Evolutionary conservation across 1,140 invertebrate genomes (phyloP).

Genomic region (Heliothis subflexa): DNA sequence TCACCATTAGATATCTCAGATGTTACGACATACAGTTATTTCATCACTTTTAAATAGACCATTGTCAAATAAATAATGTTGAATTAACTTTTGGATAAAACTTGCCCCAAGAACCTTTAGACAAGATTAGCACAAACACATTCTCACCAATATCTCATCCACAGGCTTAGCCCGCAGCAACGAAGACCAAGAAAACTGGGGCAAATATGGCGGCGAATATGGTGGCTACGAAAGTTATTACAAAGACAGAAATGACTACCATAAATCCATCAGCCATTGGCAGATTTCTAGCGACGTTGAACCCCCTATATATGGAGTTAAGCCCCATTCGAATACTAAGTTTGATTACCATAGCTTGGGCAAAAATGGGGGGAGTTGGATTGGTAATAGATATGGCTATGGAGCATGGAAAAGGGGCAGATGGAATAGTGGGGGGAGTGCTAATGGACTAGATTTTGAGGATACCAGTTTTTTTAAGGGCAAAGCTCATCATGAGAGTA

Average conservation of each 20-base stretch:
- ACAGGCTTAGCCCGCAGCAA: conserved; percentile 67
- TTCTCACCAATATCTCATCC: not conserved
- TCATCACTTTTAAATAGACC: no score
- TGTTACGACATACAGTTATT: no score
- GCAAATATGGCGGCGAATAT: conserved; percentile 78
- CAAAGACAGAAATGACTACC: conserved; percentile 75
- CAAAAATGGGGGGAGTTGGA: conserved; percentile 57
- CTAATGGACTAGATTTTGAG: conserved; percentile 60
- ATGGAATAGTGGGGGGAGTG: conserved; percentile 68
- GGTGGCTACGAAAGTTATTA: conserved; percentile 73
- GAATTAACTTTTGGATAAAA: no score
- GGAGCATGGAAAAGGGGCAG: conserved; percentile 67
- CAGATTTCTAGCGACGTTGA: conserved; percentile 56
- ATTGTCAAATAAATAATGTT: no score
- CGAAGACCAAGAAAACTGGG: conserved; percentile 73
- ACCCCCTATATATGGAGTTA: conserved; percentile 61
- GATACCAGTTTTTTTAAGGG: conserved; percentile 57
- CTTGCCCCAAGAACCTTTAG: no score
- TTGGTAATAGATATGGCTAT: conserved; percentile 65
- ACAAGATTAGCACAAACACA: not conserved
- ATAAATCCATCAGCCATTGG: conserved; percentile 77
- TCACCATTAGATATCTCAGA: no score
- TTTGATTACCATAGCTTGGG: conserved; percentile 74
- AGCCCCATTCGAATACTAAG: conserved; percentile 59
- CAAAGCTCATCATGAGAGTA: conserved; percentile 34